phyloP scores from a whole-genome alignment of 2,797 vertebrate species.

The Centroberyx gerrardi region DNA sequence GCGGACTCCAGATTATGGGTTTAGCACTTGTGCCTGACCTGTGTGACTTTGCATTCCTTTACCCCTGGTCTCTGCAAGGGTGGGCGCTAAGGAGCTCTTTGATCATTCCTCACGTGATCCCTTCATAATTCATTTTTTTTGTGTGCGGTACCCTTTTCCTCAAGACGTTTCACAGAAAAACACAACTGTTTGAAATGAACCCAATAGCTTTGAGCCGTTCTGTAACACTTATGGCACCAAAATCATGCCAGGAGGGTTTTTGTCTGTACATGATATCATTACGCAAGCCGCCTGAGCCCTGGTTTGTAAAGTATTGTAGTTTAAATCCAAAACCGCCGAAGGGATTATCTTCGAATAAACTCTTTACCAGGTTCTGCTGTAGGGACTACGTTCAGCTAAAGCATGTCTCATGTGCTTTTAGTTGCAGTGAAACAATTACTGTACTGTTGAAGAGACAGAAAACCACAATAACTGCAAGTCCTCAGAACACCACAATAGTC shows the following conservation, averaged over 20 bases:
- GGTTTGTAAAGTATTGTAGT: constrained; percentile 43
- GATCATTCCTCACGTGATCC: constrained; percentile 39
- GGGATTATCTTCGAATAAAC: constrained; percentile 62
- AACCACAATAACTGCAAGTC: not conserved
- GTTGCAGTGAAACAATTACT: not conserved
- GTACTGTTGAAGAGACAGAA: not conserved
- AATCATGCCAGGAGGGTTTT: constrained; percentile 26
- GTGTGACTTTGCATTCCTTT: constrained; percentile 57
- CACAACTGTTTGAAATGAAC: constrained; percentile 23
- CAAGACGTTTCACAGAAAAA: constrained; percentile 6
- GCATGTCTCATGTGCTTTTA: constrained; percentile 31
- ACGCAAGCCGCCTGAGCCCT: constrained; percentile 15
- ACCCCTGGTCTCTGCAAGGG: constrained; percentile 7
- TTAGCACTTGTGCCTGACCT: constrained; percentile 39
- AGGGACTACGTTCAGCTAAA: constrained; percentile 25
- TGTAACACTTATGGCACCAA: constrained; percentile 19
- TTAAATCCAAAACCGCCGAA: constrained; percentile 45
- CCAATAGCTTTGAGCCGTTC: constrained; percentile 3
- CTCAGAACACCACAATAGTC: constrained; percentile 4
- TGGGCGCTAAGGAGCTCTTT: constrained; percentile 46
- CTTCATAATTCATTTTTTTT: constrained; percentile 25
- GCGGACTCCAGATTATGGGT: constrained; percentile 34
- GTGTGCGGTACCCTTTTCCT: constrained; percentile 13
- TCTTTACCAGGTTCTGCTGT: constrained; percentile 26
- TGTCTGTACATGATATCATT: constrained; percentile 33